Conservation (phyloP, 2,888 invertebrate genomes). For the Netelia melanura region DNA sequence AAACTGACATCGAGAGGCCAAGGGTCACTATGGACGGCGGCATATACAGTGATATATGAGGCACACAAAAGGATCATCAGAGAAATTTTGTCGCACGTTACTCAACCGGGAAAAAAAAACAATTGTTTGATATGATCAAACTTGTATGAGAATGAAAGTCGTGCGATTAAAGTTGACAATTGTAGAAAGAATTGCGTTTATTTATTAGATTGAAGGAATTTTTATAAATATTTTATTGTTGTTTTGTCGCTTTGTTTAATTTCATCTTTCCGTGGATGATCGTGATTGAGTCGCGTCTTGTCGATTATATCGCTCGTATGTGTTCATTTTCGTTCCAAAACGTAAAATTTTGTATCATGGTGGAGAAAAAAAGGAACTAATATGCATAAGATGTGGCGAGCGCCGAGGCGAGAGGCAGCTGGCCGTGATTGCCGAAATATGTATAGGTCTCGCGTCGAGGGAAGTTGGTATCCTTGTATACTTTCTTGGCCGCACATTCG, state of each 20-base stretch:
- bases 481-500: conserved; percentile 55
- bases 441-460: conserved; percentile 47
- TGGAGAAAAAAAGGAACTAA: conserved; percentile 12
- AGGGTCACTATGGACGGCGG: conserved; percentile 33
- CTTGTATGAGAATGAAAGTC: too few species aligned
- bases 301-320: too few species aligned
- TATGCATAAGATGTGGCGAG: conserved; percentile 36
- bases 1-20: conserved; percentile 63
- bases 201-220: too few species aligned
- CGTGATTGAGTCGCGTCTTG: too few species aligned
- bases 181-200: too few species aligned
- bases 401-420: conserved; percentile 71
- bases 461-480: conserved; percentile 60
- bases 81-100: neutral
- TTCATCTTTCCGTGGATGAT: too few species aligned
- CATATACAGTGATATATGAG: conserved; percentile 2
- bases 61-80: neutral
- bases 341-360: conserved; percentile 15
- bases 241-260: too few species aligned
- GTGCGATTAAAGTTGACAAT: too few species aligned
- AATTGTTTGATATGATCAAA: too few species aligned
- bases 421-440: conserved; percentile 73
- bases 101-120: too few species aligned
- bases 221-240: too few species aligned
- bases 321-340: conserved; percentile 7